These are phyloP conservation scores for Deilephila porcellus DNA, from an alignment of 2,888 invertebrate species.

Conservation along the genomic window DNA sequence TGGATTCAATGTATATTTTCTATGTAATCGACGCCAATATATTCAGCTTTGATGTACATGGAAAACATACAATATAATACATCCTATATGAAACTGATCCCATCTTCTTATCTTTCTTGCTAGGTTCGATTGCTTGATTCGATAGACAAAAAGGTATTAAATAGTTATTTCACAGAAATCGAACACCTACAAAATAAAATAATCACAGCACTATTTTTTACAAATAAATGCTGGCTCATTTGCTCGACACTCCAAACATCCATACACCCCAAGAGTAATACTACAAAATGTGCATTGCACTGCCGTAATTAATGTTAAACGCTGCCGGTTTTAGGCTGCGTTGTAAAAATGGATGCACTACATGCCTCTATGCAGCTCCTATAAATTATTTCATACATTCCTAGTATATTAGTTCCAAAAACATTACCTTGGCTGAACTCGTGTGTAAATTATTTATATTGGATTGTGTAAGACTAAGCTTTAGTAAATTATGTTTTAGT, in stretches of 20 bases:
- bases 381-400: constrained; percentile 17
- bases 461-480: neutral
- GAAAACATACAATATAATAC: too few species aligned
- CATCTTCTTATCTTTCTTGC: too few species aligned
- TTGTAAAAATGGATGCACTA: constrained; percentile 50
- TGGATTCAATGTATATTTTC: too few species aligned
- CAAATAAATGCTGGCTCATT: neutral
- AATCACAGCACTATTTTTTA: too few species aligned
- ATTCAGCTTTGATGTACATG: too few species aligned
- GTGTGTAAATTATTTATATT: constrained; percentile 6
- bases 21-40: too few species aligned
- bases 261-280: constrained; percentile 58
- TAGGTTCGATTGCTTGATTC: too few species aligned
- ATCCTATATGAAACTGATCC: too few species aligned
- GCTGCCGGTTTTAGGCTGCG: constrained; percentile 63
- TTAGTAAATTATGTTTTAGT: neutral
- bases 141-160: too few species aligned
- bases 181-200: too few species aligned
- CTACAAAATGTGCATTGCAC: constrained; percentile 70
- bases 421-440: neutral
- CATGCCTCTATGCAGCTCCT: constrained; percentile 30
- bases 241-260: constrained; percentile 25
- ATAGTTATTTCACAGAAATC: too few species aligned
- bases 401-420: neutral
- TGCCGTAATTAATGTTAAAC: constrained; percentile 76